A percentile compares a stretch with the other conserved stretches of the same genome.
Evolutionary conservation across 2,888 invertebrate genomes (phyloP).

Genomic region (Tuta absoluta): DNA sequence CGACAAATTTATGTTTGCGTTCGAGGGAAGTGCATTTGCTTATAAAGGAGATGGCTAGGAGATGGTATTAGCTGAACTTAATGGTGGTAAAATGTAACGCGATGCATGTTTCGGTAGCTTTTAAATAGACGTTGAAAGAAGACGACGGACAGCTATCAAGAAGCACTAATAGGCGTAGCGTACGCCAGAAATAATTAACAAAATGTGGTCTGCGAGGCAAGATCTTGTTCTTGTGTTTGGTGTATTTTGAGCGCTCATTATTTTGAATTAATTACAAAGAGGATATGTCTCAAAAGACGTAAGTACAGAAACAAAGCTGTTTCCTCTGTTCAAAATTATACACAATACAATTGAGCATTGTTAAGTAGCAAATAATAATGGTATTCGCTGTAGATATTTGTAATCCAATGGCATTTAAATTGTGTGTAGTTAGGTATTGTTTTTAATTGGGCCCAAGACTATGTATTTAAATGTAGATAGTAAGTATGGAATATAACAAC

Average conservation of each 20-base stretch:
- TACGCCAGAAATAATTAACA: conserved; percentile 76
- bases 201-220: conserved; percentile 58
- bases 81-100: conserved; percentile 19
- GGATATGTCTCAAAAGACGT: not conserved
- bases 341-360: not conserved
- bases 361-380: not conserved
- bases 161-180: conserved; percentile 77
- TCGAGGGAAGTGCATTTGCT: conserved; percentile 37
- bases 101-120: conserved; percentile 56
- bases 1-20: conserved; percentile 45
- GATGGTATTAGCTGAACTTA: not conserved
- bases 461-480: too few species aligned
- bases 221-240: conserved; percentile 26
- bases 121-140: conserved; percentile 80
- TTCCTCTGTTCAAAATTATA: not conserved
- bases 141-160: conserved; percentile 77
- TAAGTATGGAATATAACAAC: too few species aligned
- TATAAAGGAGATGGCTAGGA: not conserved
- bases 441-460: too few species aligned
- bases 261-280: conserved; percentile 25
- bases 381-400: too few species aligned
- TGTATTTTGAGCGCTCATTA: conserved; percentile 28
- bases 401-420: too few species aligned
- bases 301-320: not conserved
- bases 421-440: too few species aligned